These are phyloP conservation scores for Garra rufa DNA, from an alignment of 2,113 vertebrate genomes.

Conservation along the genomic window DNA sequence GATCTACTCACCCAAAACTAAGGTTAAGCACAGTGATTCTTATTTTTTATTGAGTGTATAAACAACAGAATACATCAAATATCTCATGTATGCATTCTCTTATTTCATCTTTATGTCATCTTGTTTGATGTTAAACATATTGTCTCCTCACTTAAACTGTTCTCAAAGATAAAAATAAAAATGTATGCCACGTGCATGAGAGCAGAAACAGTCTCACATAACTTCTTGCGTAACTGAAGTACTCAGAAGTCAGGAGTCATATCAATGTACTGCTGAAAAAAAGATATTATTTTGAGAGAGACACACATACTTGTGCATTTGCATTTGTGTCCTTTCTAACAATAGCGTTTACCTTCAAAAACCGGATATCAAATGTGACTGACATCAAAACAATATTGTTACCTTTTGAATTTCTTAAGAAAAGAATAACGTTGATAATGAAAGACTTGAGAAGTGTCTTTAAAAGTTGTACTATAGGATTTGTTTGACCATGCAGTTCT, in stretches of 20 bases:
- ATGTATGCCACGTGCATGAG: not conserved
- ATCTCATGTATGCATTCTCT: too few relatives aligned
- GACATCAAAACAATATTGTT: not conserved
- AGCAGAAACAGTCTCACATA: not conserved
- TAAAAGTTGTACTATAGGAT: not conserved
- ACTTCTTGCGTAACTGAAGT: not conserved
- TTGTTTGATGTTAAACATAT: too few relatives aligned
- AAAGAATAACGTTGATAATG: not conserved
- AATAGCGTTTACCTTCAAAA: not conserved
- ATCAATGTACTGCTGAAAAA: slow-evolving; percentile 15
- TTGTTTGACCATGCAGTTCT: slow-evolving; percentile 46
- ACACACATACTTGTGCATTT: not conserved
- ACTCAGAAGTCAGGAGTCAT: not conserved
- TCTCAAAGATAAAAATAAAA: too few relatives aligned
- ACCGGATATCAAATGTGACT: not conserved
- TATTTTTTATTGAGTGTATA: too few relatives aligned
- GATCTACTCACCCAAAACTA: too few relatives aligned
- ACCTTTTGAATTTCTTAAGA: not conserved
- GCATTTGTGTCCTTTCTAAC: not conserved
- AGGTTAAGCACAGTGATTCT: too few relatives aligned
- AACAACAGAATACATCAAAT: too few relatives aligned
- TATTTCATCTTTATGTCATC: too few relatives aligned
- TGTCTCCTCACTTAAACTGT: not conserved
- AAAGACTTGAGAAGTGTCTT: not conserved
- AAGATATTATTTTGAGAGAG: not conserved